Percentiles rank a stretch among this genome's conserved stretches.
These are phyloP conservation scores for Rhimphoctona megacephalus DNA, from an alignment of 2,888 invertebrate genomes.

Conservation along the genomic window DNA sequence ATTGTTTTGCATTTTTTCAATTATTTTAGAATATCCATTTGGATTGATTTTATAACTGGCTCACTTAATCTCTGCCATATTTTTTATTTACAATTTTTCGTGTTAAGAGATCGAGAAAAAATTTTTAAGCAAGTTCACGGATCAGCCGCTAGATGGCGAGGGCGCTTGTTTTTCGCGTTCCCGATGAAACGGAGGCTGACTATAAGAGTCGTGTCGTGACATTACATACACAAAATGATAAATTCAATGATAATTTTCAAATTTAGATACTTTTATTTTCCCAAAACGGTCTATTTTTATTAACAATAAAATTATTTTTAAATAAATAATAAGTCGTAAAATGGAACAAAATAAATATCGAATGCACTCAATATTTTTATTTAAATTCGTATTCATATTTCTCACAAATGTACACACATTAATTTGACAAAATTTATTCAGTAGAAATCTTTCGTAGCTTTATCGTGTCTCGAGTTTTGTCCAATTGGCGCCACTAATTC, in stretches of 20 bases:
- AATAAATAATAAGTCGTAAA: background rate
- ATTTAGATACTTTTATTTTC: background rate
- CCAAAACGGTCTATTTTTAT: background rate
- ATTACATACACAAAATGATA: background rate
- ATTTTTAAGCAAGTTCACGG: background rate
- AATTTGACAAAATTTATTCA: background rate
- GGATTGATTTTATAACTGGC: background rate
- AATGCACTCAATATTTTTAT: background rate
- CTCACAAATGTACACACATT: background rate
- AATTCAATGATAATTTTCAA: background rate
- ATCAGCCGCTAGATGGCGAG: conserved; percentile 4
- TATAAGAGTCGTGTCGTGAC: background rate
- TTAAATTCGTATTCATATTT: background rate
- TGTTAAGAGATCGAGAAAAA: background rate
- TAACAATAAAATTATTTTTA: background rate
- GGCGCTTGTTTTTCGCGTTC: background rate
- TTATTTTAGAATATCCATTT: too few species aligned
- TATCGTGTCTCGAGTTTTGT: background rate
- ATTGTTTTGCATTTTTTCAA: too few species aligned
- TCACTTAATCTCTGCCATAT: background rate
- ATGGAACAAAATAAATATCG: background rate
- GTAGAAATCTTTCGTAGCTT: background rate
- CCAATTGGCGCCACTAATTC: background rate
- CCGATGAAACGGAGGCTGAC: background rate
- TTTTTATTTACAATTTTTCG: background rate